Percentiles rank a stretch among this genome's conserved stretches.
These are phyloP conservation scores for Erannis defoliaria DNA, from an alignment of 2,888 invertebrate species.

Conservation along the genomic window DNA sequence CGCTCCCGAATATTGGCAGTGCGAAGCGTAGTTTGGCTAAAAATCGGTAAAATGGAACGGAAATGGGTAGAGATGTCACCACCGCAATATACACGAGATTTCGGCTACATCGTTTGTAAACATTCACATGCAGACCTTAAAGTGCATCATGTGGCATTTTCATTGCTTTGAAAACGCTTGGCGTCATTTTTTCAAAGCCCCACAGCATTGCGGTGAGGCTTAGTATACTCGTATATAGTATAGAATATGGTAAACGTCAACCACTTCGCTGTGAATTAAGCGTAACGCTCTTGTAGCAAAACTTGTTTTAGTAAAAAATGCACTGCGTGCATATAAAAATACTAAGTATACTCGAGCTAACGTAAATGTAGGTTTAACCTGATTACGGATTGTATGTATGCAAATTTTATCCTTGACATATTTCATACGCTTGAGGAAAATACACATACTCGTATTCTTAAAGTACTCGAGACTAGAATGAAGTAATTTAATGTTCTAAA, in stretches of 20 bases:
- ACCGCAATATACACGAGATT: constrained; percentile 61
- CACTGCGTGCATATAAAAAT: not conserved
- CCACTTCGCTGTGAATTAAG: too few species aligned
- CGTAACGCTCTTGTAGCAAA: not conserved
- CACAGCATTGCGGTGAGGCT: constrained; percentile 11
- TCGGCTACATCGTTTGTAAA: constrained; percentile 56
- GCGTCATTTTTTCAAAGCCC: constrained; percentile 51
- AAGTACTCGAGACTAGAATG: too few species aligned
- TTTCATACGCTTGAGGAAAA: too few species aligned
- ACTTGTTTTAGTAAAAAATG: not conserved
- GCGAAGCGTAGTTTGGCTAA: constrained; percentile 65
- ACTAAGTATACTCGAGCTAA: not conserved
- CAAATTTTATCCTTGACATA: too few species aligned
- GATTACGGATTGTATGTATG: not conserved
- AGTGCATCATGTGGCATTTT: constrained; percentile 62
- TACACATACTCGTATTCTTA: too few species aligned
- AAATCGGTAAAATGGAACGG: constrained; percentile 70
- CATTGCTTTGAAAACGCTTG: constrained; percentile 54
- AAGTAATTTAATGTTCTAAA: too few species aligned
- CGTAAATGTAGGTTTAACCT: not conserved
- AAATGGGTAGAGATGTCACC: constrained; percentile 68
- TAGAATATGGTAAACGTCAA: too few species aligned
- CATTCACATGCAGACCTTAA: constrained; percentile 57
- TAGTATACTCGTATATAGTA: too few species aligned
- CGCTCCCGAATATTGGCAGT: constrained; percentile 63